Base-by-base conservation (phyloP, 1,140 invertebrate genomes). In the Aethina tumida region DNA sequence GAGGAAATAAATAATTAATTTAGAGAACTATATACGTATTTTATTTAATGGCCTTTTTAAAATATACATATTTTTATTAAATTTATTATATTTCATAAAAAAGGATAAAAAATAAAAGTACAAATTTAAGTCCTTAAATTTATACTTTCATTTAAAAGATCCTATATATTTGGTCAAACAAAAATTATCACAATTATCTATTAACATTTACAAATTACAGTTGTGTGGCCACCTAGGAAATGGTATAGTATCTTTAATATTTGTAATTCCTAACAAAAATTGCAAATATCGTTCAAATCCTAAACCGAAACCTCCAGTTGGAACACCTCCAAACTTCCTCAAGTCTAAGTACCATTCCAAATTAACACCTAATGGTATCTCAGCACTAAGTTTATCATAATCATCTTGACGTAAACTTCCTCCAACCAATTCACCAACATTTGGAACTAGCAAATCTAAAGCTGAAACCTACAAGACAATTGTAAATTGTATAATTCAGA, bases 261-360 rank as follows among this genome's bases (percentile, higher is more conserved):
- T 97, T 16, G 65, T 56, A 24, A 91, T 74, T 24, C 77, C 75
- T 28, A 91, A 73, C 3, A 96, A 31, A 26, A 79, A 72, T 66
- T 94, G 89, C 31, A 98, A 59, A 50, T 84, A 79, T 59, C 95
- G 74, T 61, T 99, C 96, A 57, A 98, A 85, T 6, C 95, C 96
- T 55, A 98, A 69, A 30, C 95, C 95, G 71, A 91, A 98, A 0
- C 95, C 95, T 12, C 81, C 91, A 21, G 90, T 92, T 0, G 88
- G 77, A 29, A 86, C 75, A 47, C 82, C 79, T 3, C 94, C 95
- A 68, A 76, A 92, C 66, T 81, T 82, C 47, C 96, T 65, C 26
- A 98, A 56, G 35, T 97, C 87, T 34, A 94, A 69, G 66, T 98
- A 99, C 90, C 91, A 94, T n/a, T 75, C 60, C 5, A 92, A 60